Percentiles rank a stretch among this genome's conserved stretches.
Conservation (phyloP, 2,888 invertebrate genomes). For the Ochlodes sylvanus region DNA sequence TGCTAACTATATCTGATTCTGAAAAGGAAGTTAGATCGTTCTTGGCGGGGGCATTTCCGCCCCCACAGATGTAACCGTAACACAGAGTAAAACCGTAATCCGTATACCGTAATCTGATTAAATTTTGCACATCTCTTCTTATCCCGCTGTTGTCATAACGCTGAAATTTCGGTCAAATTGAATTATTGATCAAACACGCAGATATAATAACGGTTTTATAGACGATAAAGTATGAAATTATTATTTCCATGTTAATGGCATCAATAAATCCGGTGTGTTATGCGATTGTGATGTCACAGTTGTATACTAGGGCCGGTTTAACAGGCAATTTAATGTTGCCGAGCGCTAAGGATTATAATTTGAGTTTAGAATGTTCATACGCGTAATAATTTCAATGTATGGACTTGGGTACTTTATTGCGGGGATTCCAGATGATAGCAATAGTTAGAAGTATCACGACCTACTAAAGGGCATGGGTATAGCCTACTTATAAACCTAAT, state of each 20-base stretch:
- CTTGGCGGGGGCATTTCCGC: too few relatives aligned
- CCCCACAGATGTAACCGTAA: too few relatives aligned
- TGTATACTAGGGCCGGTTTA: constrained; percentile 50
- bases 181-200: constrained; percentile 73
- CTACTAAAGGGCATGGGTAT: too few relatives aligned
- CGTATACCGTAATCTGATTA: too few relatives aligned
- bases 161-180: constrained; percentile 59
- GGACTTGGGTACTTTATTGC: too few relatives aligned
- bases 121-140: not conserved
- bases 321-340: constrained; percentile 27
- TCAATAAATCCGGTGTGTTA: constrained; percentile 70
- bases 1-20: too few relatives aligned
- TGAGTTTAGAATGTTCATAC: constrained; percentile 30
- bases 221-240: constrained; percentile 76
- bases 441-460: not conserved
- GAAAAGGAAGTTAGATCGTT: too few relatives aligned
- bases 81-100: too few relatives aligned
- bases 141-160: constrained; percentile 46
- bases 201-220: constrained; percentile 78
- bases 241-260: constrained; percentile 78
- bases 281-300: constrained; percentile 58
- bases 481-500: too few relatives aligned
- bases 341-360: constrained; percentile 27
- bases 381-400: constrained; percentile 27
- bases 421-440: not conserved